Evolutionary conservation across 2,888 invertebrate genomes (phyloP).

Genomic region (Gerris lacustris): DNA sequence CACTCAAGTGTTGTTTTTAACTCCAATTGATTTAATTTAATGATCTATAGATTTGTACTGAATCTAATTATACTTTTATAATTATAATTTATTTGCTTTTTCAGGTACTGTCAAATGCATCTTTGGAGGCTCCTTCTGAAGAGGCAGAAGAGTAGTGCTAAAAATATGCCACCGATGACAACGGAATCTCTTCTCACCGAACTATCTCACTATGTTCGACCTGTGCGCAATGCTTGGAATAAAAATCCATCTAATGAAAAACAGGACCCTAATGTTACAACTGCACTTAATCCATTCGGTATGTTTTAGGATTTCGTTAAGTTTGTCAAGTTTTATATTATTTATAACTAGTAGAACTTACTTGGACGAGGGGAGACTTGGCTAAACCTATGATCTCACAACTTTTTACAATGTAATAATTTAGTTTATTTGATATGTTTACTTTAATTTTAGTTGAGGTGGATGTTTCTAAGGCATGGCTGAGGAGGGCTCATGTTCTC

Average conservation of each 20-base stretch:
- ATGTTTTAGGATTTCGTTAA: slow-evolving; percentile 32
- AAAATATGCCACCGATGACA: slow-evolving; percentile 50
- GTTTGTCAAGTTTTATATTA: neutral
- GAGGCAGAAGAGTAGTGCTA: slow-evolving; percentile 48
- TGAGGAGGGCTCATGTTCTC: slow-evolving; percentile 46
- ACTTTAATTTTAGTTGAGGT: slow-evolving; percentile 23
- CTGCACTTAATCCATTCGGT: slow-evolving; percentile 49
- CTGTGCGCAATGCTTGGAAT: slow-evolving; percentile 30
- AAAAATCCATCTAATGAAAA: slow-evolving; percentile 26
- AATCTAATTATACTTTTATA: no score
- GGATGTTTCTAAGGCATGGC: slow-evolving; percentile 36
- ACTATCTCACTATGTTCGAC: slow-evolving; percentile 50
- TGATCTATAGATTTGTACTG: no score
- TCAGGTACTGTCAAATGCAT: slow-evolving; percentile 56
- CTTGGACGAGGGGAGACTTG: no score
- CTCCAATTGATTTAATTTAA: no score
- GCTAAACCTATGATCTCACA: no score
- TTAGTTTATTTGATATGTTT: no score
- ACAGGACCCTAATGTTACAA: neutral
- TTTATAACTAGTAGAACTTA: no score
- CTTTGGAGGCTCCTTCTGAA: slow-evolving; percentile 48
- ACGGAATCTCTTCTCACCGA: slow-evolving; percentile 53
- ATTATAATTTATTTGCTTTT: no score
- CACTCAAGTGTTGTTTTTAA: no score
- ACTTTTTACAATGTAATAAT: no score